A percentile compares a stretch with the other conserved stretches of the same genome.
phyloP scores from a whole-genome alignment of 2,888 invertebrate species.

The Abscondita cerata region DNA sequence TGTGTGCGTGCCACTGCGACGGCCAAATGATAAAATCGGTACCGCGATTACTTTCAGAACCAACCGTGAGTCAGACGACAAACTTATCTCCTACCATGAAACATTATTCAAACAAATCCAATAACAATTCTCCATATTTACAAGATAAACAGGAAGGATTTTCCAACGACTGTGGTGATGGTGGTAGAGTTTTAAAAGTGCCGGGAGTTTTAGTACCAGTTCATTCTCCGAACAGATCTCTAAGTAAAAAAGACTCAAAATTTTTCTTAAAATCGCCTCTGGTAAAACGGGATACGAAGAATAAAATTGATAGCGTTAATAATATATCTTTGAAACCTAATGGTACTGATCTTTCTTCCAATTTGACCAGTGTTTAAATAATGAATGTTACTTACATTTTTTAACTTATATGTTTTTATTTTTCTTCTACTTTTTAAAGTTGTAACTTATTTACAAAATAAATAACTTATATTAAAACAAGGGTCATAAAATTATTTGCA shows the following conservation, averaged over 20 bases:
- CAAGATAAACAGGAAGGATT: conserved; percentile 39
- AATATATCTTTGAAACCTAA: conserved; percentile 11
- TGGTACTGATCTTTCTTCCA: conserved; percentile 14
- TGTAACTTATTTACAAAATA: too few species aligned
- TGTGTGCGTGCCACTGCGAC: conserved; percentile 52
- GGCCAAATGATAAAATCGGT: conserved; percentile 51
- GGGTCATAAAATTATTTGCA: too few species aligned
- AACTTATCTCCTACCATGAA: conserved; percentile 43
- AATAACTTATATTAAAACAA: too few species aligned
- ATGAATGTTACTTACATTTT: not conserved
- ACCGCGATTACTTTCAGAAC: conserved; percentile 56
- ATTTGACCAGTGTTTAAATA: conserved; percentile 12
- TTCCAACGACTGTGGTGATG: conserved; percentile 27
- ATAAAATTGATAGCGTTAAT: conserved; percentile 21
- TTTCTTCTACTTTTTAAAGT: too few species aligned
- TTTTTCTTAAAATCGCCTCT: conserved; percentile 54
- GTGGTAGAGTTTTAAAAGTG: conserved; percentile 27
- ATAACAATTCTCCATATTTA: conserved; percentile 42
- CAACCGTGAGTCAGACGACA: conserved; percentile 45
- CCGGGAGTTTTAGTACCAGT: conserved; percentile 46
- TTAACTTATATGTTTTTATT: too few species aligned
- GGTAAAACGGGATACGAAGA: conserved; percentile 49
- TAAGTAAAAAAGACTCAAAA: conserved; percentile 51
- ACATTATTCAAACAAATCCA: conserved; percentile 43
- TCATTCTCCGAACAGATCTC: conserved; percentile 50